A percentile compares a stretch with the other conserved stretches of the same genome.
These are phyloP conservation scores for Kryptopterus vitreolus DNA, from an alignment of 2,797 vertebrate genomes.

Conservation along the genomic window DNA sequence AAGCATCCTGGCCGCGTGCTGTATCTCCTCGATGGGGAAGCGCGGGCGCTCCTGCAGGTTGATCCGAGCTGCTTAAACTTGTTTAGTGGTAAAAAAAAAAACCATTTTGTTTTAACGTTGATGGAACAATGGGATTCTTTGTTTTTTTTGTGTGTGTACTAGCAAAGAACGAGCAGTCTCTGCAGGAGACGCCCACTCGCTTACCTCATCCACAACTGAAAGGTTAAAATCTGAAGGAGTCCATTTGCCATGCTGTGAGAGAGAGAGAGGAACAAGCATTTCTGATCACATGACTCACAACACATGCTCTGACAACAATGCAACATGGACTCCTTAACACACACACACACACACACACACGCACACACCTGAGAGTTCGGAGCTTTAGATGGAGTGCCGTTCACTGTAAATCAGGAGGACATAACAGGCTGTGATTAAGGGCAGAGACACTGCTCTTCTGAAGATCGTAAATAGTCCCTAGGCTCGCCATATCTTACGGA, in stretches of 20 bases:
- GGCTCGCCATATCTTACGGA: conserved; percentile 40
- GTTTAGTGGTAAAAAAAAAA: too few relatives aligned
- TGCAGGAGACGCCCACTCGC: conserved; percentile 2
- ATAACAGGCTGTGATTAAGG: conserved; percentile 66
- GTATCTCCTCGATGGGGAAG: conserved; percentile 41
- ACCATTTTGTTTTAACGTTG: neutral
- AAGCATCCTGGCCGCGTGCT: conserved; percentile 55
- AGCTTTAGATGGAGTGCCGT: conserved; percentile 57
- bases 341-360: conserved; percentile 4
- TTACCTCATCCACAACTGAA: conserved; percentile 11
- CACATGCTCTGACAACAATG: neutral
- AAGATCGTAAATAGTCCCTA: conserved; percentile 53
- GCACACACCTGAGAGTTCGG: conserved; percentile 39
- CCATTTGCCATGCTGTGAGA: conserved; percentile 6
- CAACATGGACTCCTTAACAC: neutral
- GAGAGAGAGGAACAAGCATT: neutral
- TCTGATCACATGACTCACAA: neutral
- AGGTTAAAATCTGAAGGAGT: conserved; percentile 23
- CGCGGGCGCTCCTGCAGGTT: neutral
- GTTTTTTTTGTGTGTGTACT: too few relatives aligned
- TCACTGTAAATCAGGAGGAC: conserved; percentile 65
- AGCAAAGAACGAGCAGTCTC: neutral
- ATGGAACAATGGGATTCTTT: neutral
- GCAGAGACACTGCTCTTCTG: conserved; percentile 58
- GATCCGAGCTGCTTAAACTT: conserved; percentile 7